Base-by-base conservation (phyloP, 2,797 vertebrate genomes). In the Tadarida brasiliensis region DNA sequence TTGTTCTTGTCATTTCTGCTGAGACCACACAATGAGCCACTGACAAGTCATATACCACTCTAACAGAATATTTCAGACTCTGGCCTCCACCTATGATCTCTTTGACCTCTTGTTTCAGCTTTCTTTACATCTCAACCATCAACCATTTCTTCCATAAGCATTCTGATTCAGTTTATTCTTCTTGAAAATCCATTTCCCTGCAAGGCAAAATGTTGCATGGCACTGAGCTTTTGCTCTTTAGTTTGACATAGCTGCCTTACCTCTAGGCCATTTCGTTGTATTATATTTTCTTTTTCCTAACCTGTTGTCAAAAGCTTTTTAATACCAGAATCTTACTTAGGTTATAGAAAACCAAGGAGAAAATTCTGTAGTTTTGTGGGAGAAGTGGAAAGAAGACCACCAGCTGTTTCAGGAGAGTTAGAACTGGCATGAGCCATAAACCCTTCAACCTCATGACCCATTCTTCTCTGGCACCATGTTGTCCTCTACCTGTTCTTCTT, bases 251-350 rank as follows among this genome's bases (percentile, higher is more conserved):
- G 73, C 17, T 92, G 70, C 88, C 71, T 97, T 91, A 51, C 77
- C 93, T 77, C 80, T 63, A 90, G 77, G 74, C 80, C 33, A 94
- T 96, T 94, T 91, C 44, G 88, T 49, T 96, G 35, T 54, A 95
- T 71, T 97, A 91, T 80, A 95, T 90, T 97, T 94, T 96, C 90
- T 95, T 96, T 97, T 78, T 81, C 65, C 22, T 94, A 96, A 90
- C 68, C 65, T 2, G 0, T 44, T 96, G 93, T 95, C 57, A 93
- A 94, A 93, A 56, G 19, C 14, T 90, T 90, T 95, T 71, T 51
- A 88, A 92, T 85, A 22, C 11, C 15, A 56, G 49, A 94, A 77
- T 92, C 54, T 78, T 84, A 67, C 56, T 5, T 67, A 49, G 20
- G 16, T 77, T 81, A 56, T 30, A 65, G 33, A 33, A 94, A 94